A percentile compares a stretch with the other conserved stretches of the same genome.
Conservation (phyloP, 2,888 invertebrate species). For the Agriopis leucophaearia region DNA sequence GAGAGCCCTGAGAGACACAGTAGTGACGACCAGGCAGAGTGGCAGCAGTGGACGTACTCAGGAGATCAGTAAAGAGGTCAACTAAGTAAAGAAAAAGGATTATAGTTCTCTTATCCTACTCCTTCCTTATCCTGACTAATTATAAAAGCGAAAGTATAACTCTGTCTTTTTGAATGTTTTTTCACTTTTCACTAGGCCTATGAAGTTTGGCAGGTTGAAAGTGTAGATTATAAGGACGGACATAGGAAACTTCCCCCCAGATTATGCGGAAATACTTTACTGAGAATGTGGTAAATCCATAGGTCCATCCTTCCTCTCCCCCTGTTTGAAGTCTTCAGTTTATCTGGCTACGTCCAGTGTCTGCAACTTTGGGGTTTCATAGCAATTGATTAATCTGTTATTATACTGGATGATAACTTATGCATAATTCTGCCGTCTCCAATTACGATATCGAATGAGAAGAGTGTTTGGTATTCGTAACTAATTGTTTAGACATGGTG, state of each 20-base stretch:
- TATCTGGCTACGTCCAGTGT: constrained; percentile 4
- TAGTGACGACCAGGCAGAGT: constrained; percentile 23
- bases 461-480: not conserved
- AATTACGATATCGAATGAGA: constrained; percentile 36
- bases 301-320: not conserved
- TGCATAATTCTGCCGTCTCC: constrained; percentile 30
- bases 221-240: no score
- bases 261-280: no score
- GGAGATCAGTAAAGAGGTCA: not conserved
- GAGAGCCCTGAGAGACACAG: constrained; percentile 27
- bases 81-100: no score
- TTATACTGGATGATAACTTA: constrained; percentile 29
- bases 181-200: no score
- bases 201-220: no score
- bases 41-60: constrained; percentile 10
- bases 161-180: no score
- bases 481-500: constrained; percentile 11
- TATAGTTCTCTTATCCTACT: not conserved
- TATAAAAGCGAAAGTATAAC: no score
- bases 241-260: no score
- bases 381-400: constrained; percentile 32
- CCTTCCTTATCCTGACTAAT: no score
- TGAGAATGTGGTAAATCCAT: no score
- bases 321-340: not conserved
- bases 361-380: constrained; percentile 3